Base-by-base conservation (phyloP, 2,888 invertebrate species). In the Parascotia fuliginaria region DNA sequence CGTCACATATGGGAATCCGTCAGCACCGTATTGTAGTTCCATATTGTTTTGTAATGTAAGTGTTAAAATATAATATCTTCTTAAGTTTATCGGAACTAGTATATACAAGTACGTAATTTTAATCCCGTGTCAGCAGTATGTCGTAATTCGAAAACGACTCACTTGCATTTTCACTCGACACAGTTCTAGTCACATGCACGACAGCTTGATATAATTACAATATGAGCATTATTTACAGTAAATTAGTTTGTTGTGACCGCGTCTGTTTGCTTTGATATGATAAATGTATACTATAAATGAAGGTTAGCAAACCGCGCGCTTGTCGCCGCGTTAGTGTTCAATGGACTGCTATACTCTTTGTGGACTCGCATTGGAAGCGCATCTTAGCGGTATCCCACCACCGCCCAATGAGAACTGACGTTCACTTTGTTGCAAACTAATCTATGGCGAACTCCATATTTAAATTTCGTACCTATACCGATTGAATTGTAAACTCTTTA, bases 1-100 rank as follows among this genome's bases (percentile, higher is more conserved):
- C 77, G 93, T 93, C 24, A 95, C 92, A 74, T 88, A 95, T 0
- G 95, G 95, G 15, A 92, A 73, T 12, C 93, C 93, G 58, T 94
- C 92, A 28, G 85, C 83, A 62, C 93, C 93, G 45, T 83, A 89
- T 65, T 93, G 83, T 41, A 94, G 58, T 52, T 87, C 85, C 92
- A 92, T 91, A 52, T 61, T 80, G 12, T 16, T 2, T 2, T 9
- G 16, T 27, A 39, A 5, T 33, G 2, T 22, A 11, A 16, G 29
- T 38, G 9, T 22, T 42, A 33, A 16, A 13, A 31, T n/a, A n/a
- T n/a, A n/a, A n/a, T n/a, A n/a, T n/a, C n/a, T n/a, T n/a, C n/a
- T n/a, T n/a, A n/a, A n/a, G n/a, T n/a, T n/a, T n/a, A n/a, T n/a
- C n/a, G n/a, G n/a, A n/a, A n/a, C n/a, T n/a, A n/a, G n/a, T n/a